Base-by-base conservation (phyloP, 2,113 vertebrate genomes). In the Pelecanus crispus region DNA sequence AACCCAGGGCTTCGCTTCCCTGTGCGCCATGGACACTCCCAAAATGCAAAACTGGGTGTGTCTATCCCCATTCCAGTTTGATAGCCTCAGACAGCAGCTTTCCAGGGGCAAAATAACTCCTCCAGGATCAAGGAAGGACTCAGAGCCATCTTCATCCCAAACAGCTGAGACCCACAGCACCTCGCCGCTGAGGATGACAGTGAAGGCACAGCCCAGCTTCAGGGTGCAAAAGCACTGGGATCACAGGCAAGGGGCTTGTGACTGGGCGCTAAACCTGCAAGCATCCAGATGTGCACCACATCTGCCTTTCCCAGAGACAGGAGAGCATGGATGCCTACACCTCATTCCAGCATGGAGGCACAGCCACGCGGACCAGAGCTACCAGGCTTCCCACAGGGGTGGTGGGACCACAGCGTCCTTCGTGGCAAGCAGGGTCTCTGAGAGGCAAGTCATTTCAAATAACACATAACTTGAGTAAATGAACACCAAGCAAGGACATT, bases 21-120 rank as follows among this genome's bases (percentile, higher is more conserved):
- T 47, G 47, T 34, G 59, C 25, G n/a, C 49, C 40, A 10, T 0
- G 5, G 47, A 47, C 6, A 4, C 42, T 87, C 81, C 78, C 49
- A 56, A 71, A 50, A 58, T 0, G 3, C 56, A 58, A 19, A 34
- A 22, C 1, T 0, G 25, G 10, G 52, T 10, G 6, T 32, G 47
- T 16, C 55, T 36, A 17, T 5, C 53, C 40, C 34, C 28, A 20
- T 49, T 65, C 50, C 75, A 11, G 3, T 11, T 13, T 16, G 2
- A 4, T 6, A 18, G 20, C 53, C 58, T 53, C 91, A 32, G n/a
- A 52, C 19, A 47, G 31, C 26, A 63, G 62, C 40, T 80, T 80
- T 65, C 67, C 78, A 70, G 44, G 52, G 55, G 18, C 0, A 4
- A 56, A 72, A 45, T 8, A 61, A 65, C 2, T 82, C 91, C 63